phyloP scores from a whole-genome alignment of 2,888 invertebrate species.

The Netelia melanura region DNA sequence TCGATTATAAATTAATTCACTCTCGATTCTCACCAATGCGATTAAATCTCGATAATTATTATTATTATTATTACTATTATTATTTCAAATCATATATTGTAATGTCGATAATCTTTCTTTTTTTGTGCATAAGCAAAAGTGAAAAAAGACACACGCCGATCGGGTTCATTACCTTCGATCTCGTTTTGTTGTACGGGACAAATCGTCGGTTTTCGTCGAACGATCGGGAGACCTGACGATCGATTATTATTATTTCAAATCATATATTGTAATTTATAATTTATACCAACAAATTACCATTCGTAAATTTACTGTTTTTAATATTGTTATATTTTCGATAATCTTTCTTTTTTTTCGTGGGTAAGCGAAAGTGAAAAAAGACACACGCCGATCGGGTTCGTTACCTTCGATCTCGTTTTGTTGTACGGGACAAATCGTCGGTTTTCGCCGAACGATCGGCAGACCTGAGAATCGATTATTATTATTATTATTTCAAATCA shows the following conservation, averaged over 20 bases:
- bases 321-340: too few relatives aligned
- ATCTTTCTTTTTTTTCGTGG: too few relatives aligned
- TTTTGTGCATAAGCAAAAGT: constrained; percentile 12
- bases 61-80: constrained; percentile 64
- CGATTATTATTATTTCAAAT: constrained; percentile 27
- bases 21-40: not conserved
- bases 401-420: constrained; percentile 71
- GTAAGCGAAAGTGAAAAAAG: constrained; percentile 23
- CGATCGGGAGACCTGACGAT: constrained; percentile 63
- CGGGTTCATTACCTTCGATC: constrained; percentile 75
- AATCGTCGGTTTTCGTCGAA: not conserved
- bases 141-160: not conserved
- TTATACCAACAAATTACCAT: too few relatives aligned
- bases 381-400: constrained; percentile 64
- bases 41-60: too few relatives aligned
- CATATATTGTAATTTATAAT: too few relatives aligned
- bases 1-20: constrained; percentile 77
- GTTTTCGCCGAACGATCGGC: not conserved
- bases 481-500: too few relatives aligned
- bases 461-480: constrained; percentile 72
- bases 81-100: too few relatives aligned
- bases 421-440: not conserved
- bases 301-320: too few relatives aligned
- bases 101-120: too few relatives aligned
- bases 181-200: not conserved